A percentile compares a stretch with the other conserved stretches of the same genome.
These are phyloP conservation scores for Sinocyclocheilus anophthalmus DNA, from an alignment of 2,113 vertebrate genomes.

Conservation along the genomic window DNA sequence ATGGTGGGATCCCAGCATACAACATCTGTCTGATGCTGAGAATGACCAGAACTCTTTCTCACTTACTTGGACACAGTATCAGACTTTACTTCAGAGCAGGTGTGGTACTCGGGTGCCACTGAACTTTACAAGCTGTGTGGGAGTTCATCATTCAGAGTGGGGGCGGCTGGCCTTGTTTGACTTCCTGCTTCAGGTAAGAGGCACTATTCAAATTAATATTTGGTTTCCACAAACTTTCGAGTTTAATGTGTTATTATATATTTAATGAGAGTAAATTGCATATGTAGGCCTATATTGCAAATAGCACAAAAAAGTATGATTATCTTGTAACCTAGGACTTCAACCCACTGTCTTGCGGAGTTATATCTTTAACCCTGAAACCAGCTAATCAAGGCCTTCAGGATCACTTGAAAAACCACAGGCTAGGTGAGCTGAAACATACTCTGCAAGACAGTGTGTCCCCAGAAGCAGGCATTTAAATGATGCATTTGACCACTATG, in stretches of 20 bases:
- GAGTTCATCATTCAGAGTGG: constrained; percentile 84
- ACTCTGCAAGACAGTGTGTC: too few species aligned
- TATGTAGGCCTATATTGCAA: too few species aligned
- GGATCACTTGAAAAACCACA: too few species aligned
- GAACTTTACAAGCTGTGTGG: constrained; percentile 70
- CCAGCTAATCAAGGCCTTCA: too few species aligned
- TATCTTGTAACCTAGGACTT: not conserved
- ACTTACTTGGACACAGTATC: constrained; percentile 88
- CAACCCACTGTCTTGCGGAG: too few species aligned
- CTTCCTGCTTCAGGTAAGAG: constrained; percentile 90
- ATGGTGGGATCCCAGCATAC: constrained; percentile 90
- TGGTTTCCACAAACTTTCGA: not conserved
- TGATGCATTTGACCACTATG: not conserved
- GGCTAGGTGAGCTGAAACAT: too few species aligned
- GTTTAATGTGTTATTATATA: not conserved
- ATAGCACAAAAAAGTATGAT: not conserved
- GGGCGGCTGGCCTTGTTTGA: constrained; percentile 88
- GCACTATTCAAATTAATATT: not conserved
- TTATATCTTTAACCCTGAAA: too few species aligned
- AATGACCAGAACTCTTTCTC: constrained; percentile 92
- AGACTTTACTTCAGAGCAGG: constrained; percentile 75
- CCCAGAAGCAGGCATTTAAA: not conserved
- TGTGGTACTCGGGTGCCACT: constrained; percentile 57
- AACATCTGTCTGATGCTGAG: constrained; percentile 82
- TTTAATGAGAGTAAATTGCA: not conserved